Evolutionary conservation across 2,888 invertebrate genomes (phyloP), one percentile per base, ranked within the genome.

Genomic region (Rhagium mordax): DNA sequence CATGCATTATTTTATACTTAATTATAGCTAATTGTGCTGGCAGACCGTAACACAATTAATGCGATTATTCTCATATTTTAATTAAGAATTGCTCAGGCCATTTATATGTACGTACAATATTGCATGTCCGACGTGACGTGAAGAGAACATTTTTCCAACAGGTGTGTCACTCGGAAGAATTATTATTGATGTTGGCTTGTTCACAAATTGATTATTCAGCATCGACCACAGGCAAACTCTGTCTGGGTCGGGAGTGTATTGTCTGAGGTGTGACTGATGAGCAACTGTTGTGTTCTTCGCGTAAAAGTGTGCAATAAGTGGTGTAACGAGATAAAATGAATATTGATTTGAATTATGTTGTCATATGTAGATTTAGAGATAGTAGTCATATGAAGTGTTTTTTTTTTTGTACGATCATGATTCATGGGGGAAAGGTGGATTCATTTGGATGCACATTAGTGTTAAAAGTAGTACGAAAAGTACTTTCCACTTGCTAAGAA

Each of bases 41-140:
- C 53, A 41, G 41, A 41, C 41, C 41, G 41, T 41, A 41, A 41
- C 51, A 51, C 51, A 51, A 51, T 51, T 51, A 51, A 51, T 18
- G 51, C 16, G 51, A 51, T 51, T 51, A 51, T 51, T 20, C 51
- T 20, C 20, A 18, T 20, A 20, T 51, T 51, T 51, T 51, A 18
- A 18, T 51, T 18, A 51, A 51, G 51, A 20, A 20, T 13, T 20
- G 20, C 18, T 20, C 51, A 20, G 1, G 7, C 16, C 18, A 51
- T 51, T 51, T 51, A 8, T 10, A 20, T n/a, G n/a, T 51, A 8
- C 8, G 51, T 20, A 51, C 13, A 51, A n/a, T n/a, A 13, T 41
- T 13, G 41, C 41, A 41, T 41, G 41, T 41, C 41, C 4, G 41
- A n/a, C 41, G 29, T 8, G 29, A n/a, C 13, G n/a, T n/a, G 41